Conservation (phyloP, 2,888 invertebrate genomes). For the Watsonalla cultraria region DNA sequence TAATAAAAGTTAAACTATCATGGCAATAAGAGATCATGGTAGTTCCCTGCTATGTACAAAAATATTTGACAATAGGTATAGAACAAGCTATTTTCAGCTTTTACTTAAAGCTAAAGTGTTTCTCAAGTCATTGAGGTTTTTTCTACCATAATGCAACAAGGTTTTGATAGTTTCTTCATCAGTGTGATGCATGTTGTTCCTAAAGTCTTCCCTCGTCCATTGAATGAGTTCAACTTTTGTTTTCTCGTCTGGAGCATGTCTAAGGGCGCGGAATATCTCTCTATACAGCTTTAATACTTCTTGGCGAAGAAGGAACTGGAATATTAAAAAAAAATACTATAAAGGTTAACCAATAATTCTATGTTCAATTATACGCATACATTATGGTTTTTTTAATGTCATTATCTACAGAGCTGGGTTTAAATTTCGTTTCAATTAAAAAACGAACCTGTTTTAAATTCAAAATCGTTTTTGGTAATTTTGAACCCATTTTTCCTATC, state of each 20-base stretch:
- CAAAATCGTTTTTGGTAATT: constrained; percentile 68
- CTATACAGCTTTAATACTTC: constrained; percentile 88
- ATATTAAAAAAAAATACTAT: constrained; percentile 18
- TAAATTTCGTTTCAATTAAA: no score
- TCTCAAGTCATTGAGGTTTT: constrained; percentile 83
- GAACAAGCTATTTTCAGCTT: constrained; percentile 24
- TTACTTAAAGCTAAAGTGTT: constrained; percentile 81
- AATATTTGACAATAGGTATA: no score
- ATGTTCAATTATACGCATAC: no score
- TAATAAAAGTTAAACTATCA: no score
- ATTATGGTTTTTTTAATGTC: no score
- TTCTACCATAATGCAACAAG: constrained; percentile 83
- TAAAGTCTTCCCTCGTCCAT: constrained; percentile 88
- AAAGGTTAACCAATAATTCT: no score
- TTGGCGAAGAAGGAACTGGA: constrained; percentile 88
- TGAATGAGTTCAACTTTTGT: constrained; percentile 82
- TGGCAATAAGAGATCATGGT: no score
- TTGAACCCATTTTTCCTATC: constrained; percentile 43
- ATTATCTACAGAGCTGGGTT: no score
- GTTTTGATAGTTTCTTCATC: constrained; percentile 87
- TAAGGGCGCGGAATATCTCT: constrained; percentile 83
- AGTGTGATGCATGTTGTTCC: constrained; percentile 82
- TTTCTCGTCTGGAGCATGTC: constrained; percentile 80
- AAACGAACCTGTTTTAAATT: constrained; percentile 81
- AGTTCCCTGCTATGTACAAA: no score